These are phyloP conservation scores for Drosophila pruinosa DNA, from an alignment of 1,140 invertebrate species.

Conservation along the genomic window DNA sequence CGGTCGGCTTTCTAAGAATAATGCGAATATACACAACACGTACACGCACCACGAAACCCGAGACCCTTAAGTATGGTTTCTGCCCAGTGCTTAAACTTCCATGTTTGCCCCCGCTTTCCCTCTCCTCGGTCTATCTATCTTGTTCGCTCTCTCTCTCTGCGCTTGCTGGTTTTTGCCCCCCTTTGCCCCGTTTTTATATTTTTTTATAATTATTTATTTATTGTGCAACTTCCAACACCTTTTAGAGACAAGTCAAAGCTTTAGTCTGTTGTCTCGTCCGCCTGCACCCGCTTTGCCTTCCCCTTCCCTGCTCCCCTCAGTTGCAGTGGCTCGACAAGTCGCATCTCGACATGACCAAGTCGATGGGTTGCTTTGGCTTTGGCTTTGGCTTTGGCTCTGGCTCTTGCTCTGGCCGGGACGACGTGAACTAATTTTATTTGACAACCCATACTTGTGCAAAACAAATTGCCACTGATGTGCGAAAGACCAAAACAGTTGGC, in stretches of 20 bases:
- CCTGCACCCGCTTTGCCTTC: neutral
- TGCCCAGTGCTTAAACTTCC: constrained; percentile 80
- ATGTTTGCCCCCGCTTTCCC: constrained; percentile 56
- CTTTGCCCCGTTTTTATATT: constrained; percentile 9
- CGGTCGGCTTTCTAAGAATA: constrained; percentile 79
- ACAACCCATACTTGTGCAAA: constrained; percentile 83
- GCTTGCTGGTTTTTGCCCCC: constrained; percentile 7
- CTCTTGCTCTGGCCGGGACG: no score
- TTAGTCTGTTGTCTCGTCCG: constrained; percentile 38
- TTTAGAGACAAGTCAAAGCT: constrained; percentile 80
- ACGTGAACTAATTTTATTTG: constrained; percentile 82
- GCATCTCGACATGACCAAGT: constrained; percentile 56
- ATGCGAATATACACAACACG: constrained; percentile 75
- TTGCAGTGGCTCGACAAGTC: constrained; percentile 34
- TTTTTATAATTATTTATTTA: constrained; percentile 82
- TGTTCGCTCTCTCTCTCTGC: constrained; percentile 6
- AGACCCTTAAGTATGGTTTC: constrained; percentile 78
- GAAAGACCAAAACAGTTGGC: constrained; percentile 80
- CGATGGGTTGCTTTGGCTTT: constrained; percentile 55
- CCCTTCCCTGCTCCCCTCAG: neutral
- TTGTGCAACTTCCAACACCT: constrained; percentile 83
- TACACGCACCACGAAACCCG: constrained; percentile 76
- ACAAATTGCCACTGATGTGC: constrained; percentile 83
- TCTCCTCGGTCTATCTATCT: neutral
- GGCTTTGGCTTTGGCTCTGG: no score